phyloP scores from a whole-genome alignment of 1,140 invertebrate genomes.

The Copidosoma floridanum region DNA sequence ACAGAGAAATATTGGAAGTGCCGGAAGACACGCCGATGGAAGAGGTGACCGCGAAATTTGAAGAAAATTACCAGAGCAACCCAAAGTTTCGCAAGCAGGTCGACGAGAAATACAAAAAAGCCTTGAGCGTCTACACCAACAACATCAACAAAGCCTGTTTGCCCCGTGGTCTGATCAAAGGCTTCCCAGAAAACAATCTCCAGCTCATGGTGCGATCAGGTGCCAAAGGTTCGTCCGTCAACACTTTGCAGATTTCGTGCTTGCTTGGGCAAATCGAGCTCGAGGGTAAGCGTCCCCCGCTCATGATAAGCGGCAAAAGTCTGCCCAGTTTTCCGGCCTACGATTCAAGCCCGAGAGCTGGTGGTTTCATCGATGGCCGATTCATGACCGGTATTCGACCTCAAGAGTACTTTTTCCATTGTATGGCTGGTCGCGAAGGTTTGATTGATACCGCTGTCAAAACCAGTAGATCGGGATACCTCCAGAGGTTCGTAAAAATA shows the following conservation, averaged over 20 bases:
- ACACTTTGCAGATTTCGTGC: conserved; percentile 97
- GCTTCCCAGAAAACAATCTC: conserved; percentile 93
- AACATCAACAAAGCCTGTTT: conserved; percentile 85
- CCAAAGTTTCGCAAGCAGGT: conserved; percentile 74
- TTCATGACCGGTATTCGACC: conserved; percentile 97
- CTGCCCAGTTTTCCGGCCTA: conserved; percentile 92
- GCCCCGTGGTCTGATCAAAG: conserved; percentile 75
- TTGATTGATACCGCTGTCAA: conserved; percentile 84
- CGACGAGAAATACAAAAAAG: conserved; percentile 84
- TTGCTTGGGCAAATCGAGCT: conserved; percentile 96
- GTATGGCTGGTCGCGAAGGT: conserved; percentile 98
- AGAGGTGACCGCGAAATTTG: conserved; percentile 67
- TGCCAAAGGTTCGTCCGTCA: conserved; percentile 95
- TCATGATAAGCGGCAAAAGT: conserved; percentile 91
- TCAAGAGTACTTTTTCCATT: conserved; percentile 99
- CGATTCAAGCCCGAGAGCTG: conserved; percentile 86
- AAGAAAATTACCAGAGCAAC: conserved; percentile 71
- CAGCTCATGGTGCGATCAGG: conserved; percentile 98
- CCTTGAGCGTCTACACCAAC: conserved; percentile 83
- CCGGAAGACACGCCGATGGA: conserved; percentile 58
- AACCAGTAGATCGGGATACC: conserved; percentile 95
- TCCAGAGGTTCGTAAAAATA: conserved; percentile 68
- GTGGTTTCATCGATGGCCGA: conserved; percentile 93
- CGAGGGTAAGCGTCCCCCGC: conserved; percentile 93
- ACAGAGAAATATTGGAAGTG: conserved; percentile 71